Base-by-base conservation (phyloP, 2,113 vertebrate genomes). In the Phycodurus eques region DNA sequence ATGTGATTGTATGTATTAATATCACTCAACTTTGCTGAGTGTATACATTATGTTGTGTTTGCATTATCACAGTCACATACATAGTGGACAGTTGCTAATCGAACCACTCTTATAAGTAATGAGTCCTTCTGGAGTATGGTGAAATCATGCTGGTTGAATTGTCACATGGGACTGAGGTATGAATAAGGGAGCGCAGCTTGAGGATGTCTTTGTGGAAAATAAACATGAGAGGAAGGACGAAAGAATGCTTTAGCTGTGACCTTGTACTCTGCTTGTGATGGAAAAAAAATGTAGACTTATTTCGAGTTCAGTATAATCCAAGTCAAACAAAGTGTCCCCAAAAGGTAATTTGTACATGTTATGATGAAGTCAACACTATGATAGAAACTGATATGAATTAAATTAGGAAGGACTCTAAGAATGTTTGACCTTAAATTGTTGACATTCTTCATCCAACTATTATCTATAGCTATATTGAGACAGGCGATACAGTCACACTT, bases 191-290 rank as follows among this genome's bases (percentile, higher is more conserved):
- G 6, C 11, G 44, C 35, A 0, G 2, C 46, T 20, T 39, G 20
- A 35, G 10, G n/a, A 67, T 11, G 47, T n/a, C 15, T 79, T 66
- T 57, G 20, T 68, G 46, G 22, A 61, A 71, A 27, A 0, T 39
- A 12, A 19, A 22, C 17, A 51, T 0, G 12, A 68, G 49, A 43
- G 49, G 53, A 67, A 75, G 56, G 61, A 73, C 53, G 5, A 1
- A 1, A 27, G 35, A 72, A 67, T 42, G 13, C 44, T 54, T 57
- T 35, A 27, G 76, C 59, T 71, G 4, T 27, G 60, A 82, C 77
- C 70, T 82, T 72, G 79, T 44, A 12, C 42, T 44, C 10, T 27
- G 43, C n/a, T 7, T 3, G 39, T 43, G 31, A 70, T 22, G 17
- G 20, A 20, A 39, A 5, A 39, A 5, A 22, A 39, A 2, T 19